These are phyloP conservation scores for Cecropterus lyciades DNA, from an alignment of 1,140 invertebrate genomes.

Conservation along the genomic window DNA sequence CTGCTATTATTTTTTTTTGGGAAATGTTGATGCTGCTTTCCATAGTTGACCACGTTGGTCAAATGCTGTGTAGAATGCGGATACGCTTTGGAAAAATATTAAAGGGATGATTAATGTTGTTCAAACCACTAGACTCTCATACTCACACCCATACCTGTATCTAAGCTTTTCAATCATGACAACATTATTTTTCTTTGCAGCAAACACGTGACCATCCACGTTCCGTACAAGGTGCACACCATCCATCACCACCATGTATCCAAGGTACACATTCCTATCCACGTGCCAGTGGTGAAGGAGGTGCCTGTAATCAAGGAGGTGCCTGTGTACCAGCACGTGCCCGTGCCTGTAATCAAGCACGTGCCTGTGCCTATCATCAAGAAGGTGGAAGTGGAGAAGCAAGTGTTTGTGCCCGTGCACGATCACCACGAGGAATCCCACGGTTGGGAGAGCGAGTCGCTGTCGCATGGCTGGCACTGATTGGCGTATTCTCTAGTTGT, in stretches of 20 bases:
- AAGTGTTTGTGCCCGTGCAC: conserved; percentile 69
- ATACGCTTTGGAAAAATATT: too few relatives aligned
- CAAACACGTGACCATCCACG: conserved; percentile 86
- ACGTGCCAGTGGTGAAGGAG: conserved; percentile 80
- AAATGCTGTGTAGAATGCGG: too few relatives aligned
- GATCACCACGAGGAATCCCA: conserved; percentile 62
- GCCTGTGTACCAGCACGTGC: conserved; percentile 70
- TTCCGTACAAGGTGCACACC: conserved; percentile 86
- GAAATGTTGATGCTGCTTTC: too few relatives aligned
- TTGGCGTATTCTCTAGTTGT: conserved; percentile 41
- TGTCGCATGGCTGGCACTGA: conserved; percentile 81
- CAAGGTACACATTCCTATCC: conserved; percentile 83
- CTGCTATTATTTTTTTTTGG: too few relatives aligned
- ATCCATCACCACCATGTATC: conserved; percentile 87
- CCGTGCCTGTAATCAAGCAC: conserved; percentile 66
- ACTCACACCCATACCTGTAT: too few relatives aligned
- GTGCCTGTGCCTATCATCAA: conserved; percentile 71
- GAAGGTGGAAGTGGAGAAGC: conserved; percentile 76
- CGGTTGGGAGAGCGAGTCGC: conserved; percentile 77
- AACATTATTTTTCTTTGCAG: conserved; percentile 58
- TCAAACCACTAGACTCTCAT: too few relatives aligned
- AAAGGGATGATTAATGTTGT: too few relatives aligned
- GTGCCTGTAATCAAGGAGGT: conserved; percentile 73
- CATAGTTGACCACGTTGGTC: too few relatives aligned
- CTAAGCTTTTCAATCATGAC: too few relatives aligned